phyloP scores from a whole-genome alignment of 2,888 invertebrate genomes.

The Mellilla xanthometata region DNA sequence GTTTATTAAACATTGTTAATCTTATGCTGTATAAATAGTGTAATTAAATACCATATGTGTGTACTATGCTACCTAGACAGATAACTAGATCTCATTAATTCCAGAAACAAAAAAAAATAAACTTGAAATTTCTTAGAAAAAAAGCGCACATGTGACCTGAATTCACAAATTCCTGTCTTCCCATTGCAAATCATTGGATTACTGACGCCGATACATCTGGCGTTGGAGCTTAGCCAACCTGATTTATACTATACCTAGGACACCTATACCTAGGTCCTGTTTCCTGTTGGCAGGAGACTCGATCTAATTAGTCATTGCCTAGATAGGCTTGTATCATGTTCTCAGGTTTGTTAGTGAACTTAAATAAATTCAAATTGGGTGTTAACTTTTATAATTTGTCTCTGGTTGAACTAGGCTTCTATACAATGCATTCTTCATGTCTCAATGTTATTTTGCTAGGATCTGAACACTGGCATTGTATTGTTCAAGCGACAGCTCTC shows the following conservation, averaged over 20 bases:
- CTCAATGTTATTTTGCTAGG: too few species aligned
- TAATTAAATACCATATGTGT: slow-evolving; percentile 83
- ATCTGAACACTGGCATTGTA: too few species aligned
- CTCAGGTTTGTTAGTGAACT: too few species aligned
- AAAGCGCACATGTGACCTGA: not conserved
- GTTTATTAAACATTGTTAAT: slow-evolving; percentile 82
- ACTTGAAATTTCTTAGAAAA: too few species aligned
- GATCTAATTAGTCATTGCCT: slow-evolving; percentile 7
- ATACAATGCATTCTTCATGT: too few species aligned
- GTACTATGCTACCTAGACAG: too few species aligned
- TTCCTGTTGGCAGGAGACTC: slow-evolving; percentile 16
- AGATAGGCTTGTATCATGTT: not conserved
- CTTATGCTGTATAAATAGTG: slow-evolving; percentile 82
- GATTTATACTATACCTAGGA: slow-evolving; percentile 9
- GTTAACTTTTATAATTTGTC: too few species aligned
- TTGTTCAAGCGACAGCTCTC: too few species aligned
- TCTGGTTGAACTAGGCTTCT: too few species aligned
- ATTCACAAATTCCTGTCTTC: not conserved
- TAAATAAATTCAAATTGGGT: too few species aligned
- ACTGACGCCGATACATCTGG: not conserved
- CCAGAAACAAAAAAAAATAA: too few species aligned
- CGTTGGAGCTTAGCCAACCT: slow-evolving; percentile 10
- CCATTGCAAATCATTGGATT: not conserved
- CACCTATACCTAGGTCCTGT: not conserved
- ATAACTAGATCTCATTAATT: too few species aligned